Conservation (phyloP, 1,140 invertebrate genomes). For the Triops cancriformis region DNA sequence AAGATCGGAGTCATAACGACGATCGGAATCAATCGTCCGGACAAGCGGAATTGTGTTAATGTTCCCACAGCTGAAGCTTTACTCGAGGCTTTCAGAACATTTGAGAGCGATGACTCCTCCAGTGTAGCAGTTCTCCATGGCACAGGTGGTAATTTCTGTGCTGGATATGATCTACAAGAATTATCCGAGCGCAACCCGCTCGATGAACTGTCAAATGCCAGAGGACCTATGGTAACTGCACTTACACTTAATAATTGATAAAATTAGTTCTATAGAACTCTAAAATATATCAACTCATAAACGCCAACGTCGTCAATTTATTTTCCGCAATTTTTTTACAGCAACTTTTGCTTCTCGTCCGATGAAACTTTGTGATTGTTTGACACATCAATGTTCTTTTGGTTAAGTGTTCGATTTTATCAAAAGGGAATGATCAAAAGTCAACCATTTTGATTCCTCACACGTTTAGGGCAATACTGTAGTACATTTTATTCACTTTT, state of each 20-base stretch:
- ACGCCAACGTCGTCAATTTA: background rate
- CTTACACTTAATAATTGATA: constrained; percentile 14
- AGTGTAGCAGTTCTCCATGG: constrained; percentile 72
- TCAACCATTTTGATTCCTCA: too few relatives aligned
- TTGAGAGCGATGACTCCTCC: constrained; percentile 63
- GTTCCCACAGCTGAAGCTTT: constrained; percentile 54
- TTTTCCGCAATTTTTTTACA: background rate
- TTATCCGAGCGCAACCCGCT: constrained; percentile 44
- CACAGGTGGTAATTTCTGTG: constrained; percentile 79
- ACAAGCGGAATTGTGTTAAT: constrained; percentile 71
- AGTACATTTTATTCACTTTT: too few relatives aligned
- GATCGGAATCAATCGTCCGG: constrained; percentile 77
- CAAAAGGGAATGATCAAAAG: too few relatives aligned
- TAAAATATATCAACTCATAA: too few relatives aligned
- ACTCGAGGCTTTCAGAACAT: constrained; percentile 59
- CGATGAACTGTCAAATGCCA: constrained; percentile 26
- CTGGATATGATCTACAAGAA: constrained; percentile 65
- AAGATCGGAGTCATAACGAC: constrained; percentile 54
- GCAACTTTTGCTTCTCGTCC: too few relatives aligned
- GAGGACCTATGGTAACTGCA: constrained; percentile 38
- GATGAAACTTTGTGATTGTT: too few relatives aligned
- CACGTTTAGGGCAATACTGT: too few relatives aligned
- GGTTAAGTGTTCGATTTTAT: too few relatives aligned
- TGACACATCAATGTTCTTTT: too few relatives aligned
- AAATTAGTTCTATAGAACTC: too few relatives aligned